Percentiles rank a stretch among this genome's conserved stretches.
These are phyloP conservation scores for Crocidura indochinensis DNA, from an alignment of 2,797 vertebrate genomes.

Conservation along the genomic window DNA sequence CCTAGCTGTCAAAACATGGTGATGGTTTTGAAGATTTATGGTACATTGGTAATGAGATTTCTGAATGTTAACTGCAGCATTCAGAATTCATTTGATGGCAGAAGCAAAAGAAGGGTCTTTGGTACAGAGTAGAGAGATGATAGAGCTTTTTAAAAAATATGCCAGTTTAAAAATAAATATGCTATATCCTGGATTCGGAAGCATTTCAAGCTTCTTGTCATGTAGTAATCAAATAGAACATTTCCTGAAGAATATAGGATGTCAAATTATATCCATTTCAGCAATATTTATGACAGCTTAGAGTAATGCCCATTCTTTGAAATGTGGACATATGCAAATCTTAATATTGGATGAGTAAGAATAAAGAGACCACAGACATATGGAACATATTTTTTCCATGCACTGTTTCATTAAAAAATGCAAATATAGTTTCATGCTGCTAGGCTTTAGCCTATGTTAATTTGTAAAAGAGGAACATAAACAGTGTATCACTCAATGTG, in stretches of 20 bases:
- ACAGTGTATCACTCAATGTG: neutral
- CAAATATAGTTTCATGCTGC: neutral
- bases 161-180: conserved; percentile 85
- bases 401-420: conserved; percentile 10
- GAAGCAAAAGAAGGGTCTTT: conserved; percentile 77
- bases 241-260: conserved; percentile 68
- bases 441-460: neutral
- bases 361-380: neutral
- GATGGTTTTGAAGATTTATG: conserved; percentile 89
- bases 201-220: conserved; percentile 69
- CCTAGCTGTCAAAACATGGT: conserved; percentile 89
- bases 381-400: neutral
- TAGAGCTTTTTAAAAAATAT: conserved; percentile 84
- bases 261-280: conserved; percentile 78
- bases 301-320: conserved; percentile 66
- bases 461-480: conserved; percentile 41
- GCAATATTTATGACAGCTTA: conserved; percentile 68
- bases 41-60: conserved; percentile 88
- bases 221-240: conserved; percentile 77
- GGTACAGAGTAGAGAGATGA: conserved; percentile 75
- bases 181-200: conserved; percentile 82
- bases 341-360: conserved; percentile 52
- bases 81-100: conserved; percentile 87
- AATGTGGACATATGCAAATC: conserved; percentile 58
- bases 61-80: conserved; percentile 87